Evolutionary conservation across 2,113 vertebrate genomes (phyloP).

Genomic region (Hemichromis elongatus): DNA sequence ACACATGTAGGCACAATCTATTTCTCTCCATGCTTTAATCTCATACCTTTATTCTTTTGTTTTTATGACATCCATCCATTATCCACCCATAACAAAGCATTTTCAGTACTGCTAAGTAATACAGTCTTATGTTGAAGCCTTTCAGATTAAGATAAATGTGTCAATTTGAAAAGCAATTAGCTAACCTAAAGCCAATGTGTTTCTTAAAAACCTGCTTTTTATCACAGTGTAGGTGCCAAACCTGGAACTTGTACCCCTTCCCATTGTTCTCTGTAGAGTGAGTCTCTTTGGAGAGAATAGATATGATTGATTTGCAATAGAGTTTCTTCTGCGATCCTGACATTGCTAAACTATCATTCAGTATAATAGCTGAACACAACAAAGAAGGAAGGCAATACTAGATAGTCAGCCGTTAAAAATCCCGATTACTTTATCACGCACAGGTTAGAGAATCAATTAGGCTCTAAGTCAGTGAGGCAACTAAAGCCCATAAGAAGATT

Average conservation of each 20-base stretch:
- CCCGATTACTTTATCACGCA: constrained; percentile 20
- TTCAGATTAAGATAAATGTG: constrained; percentile 67
- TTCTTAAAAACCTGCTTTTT: constrained; percentile 30
- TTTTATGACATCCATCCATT: constrained; percentile 5
- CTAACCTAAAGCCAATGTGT: not conserved
- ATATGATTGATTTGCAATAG: constrained; percentile 67
- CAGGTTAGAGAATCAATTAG: constrained; percentile 35
- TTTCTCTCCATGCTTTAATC: not conserved
- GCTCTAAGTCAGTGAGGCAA: constrained; percentile 1
- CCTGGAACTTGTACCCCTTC: constrained; percentile 34
- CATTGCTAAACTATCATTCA: constrained; percentile 25
- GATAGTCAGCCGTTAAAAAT: not conserved
- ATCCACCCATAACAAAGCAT: constrained; percentile 28
- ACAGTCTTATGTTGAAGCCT: constrained; percentile 27
- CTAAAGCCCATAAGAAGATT: constrained; percentile 22
- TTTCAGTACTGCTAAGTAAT: constrained; percentile 9
- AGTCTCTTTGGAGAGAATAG: constrained; percentile 50
- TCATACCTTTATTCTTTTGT: not conserved
- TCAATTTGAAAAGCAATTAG: constrained; percentile 65
- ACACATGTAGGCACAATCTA: not conserved
- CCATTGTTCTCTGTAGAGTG: constrained; percentile 39
- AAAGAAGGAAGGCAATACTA: not conserved
- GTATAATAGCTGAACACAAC: not conserved
- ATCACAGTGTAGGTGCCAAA: constrained; percentile 29
- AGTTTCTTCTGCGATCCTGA: constrained; percentile 16